A percentile compares a stretch with the other conserved stretches of the same genome.
phyloP scores from a whole-genome alignment of 2,888 invertebrate genomes.

The Eupithecia vulgata region DNA sequence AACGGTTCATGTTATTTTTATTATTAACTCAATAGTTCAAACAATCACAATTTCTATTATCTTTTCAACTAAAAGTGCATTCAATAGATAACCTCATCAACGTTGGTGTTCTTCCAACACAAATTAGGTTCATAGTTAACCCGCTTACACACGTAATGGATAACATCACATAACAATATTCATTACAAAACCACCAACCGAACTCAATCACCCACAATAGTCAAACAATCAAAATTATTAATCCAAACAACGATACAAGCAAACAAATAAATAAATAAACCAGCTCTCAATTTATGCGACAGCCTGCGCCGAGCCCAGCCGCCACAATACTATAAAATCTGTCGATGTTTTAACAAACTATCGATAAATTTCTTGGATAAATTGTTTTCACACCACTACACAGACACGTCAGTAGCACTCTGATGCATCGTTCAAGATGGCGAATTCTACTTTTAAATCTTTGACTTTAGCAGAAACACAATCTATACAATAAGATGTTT shows the following conservation, averaged over 20 bases:
- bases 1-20: too few relatives aligned
- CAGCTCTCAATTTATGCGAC: constrained; percentile 32
- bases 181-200: not conserved
- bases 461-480: not conserved
- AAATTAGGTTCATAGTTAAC: too few relatives aligned
- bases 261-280: constrained; percentile 18
- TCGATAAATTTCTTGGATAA: constrained; percentile 51
- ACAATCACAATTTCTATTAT: not conserved
- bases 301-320: constrained; percentile 24
- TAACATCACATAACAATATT: not conserved
- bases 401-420: constrained; percentile 34
- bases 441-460: not conserved
- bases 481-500: not conserved
- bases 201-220: not conserved
- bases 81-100: too few relatives aligned
- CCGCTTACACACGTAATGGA: too few relatives aligned
- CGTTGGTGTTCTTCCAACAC: too few relatives aligned
- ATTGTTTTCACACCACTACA: constrained; percentile 48
- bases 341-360: constrained; percentile 40
- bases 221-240: constrained; percentile 14
- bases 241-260: constrained; percentile 27
- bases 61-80: too few relatives aligned
- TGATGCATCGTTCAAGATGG: constrained; percentile 26
- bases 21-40: too few relatives aligned
- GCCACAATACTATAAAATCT: constrained; percentile 41